Conservation (phyloP, 1,140 invertebrate species). For the Cyphomyrmex costatus region DNA sequence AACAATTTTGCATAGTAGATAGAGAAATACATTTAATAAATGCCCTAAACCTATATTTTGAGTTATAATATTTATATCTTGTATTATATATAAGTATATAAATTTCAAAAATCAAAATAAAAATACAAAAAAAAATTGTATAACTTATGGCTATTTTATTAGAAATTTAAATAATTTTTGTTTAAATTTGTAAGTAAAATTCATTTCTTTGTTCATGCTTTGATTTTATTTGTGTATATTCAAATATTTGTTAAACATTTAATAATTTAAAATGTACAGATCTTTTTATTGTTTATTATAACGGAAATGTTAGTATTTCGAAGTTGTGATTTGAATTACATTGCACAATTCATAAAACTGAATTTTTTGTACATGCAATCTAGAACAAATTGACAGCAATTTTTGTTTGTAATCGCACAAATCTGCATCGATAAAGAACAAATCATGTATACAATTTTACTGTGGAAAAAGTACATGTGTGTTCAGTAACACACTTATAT, state of each 20-base stretch:
- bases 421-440: not conserved
- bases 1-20: not conserved
- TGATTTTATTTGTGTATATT: not conserved
- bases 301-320: not conserved
- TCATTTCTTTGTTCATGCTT: not conserved
- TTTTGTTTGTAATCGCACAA: not conserved
- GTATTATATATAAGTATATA: not conserved
- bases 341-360: not conserved
- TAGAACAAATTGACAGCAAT: not conserved
- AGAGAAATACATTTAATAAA: constrained; percentile 34
- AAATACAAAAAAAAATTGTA: not conserved
- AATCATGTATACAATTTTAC: not conserved
- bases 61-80: not conserved
- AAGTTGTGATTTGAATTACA: not conserved
- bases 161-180: not conserved
- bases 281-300: not conserved
- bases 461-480: constrained; percentile 12
- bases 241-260: not conserved
- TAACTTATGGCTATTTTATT: not conserved
- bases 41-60: not conserved
- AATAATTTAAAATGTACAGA: not conserved
- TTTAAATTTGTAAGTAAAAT: not conserved
- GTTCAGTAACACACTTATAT: constrained; percentile 41
- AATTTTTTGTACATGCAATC: not conserved
- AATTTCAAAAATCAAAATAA: not conserved